Evolutionary conservation across 2,113 vertebrate species (phyloP), one percentile per base, ranked within the genome.

Genomic region (Amphilophus citrinellus): DNA sequence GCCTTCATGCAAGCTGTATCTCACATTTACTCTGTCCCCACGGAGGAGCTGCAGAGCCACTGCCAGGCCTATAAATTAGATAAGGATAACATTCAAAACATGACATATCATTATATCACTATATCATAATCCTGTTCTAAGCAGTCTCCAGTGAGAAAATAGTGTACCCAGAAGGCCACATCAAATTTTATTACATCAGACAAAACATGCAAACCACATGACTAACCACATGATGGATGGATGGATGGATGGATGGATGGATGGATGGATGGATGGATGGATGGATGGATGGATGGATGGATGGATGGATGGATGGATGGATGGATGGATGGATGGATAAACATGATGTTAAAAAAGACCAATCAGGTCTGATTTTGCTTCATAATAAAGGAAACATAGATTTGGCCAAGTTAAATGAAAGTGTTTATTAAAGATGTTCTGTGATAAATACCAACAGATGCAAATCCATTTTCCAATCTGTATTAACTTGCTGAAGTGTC

Each of bases 21-120:
- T 73, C 24, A 73, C 27, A 14, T 53, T 93, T 99, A 97, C 80
- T 99, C 98, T 62, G 85, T 99, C 98, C 14, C 98, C 98, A 6
- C 99, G 98, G n/a, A 99, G 96, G 62, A 99, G 95, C 91, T 99
- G 98, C n/a, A 99, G 97, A 79, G 97, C 97, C 90, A 97, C 98
- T 1, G 98, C 96, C 63, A 98, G 90, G 20, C 98, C 98, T 99
- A 73, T 58, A 58, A 91, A 68, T 15, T 8, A 78, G 47, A 37
- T 5, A 80, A 87, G 8, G 27, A 76, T n/a, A 79, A 58, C 20
- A 65, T 39, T 75, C 2, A 82, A 61, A 24, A 30, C 10, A 13
- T 61, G 11, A 61, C 84, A 20, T 27, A 27, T 35, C 53, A 60
- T 53, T 22, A 44, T 20, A 53, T 77, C 11, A 87, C 57, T 85